A percentile compares a stretch with the other conserved stretches of the same genome.
Conservation (phyloP, 2,797 vertebrate genomes). For the Manis pentadactyla region DNA sequence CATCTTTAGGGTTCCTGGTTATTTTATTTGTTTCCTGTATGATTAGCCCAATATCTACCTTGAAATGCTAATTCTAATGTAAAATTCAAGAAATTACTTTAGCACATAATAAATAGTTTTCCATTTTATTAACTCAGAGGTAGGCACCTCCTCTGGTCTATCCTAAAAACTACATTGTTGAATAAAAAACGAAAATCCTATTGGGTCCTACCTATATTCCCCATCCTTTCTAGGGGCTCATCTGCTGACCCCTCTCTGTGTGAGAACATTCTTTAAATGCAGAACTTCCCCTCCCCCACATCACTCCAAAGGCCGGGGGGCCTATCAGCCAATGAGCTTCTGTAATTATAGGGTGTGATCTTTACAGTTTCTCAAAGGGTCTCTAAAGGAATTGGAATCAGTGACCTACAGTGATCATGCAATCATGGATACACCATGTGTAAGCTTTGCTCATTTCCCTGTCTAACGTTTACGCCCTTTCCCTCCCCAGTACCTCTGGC, state of each 20-base stretch:
- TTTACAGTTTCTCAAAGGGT: background rate
- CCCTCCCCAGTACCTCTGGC: background rate
- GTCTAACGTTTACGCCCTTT: background rate
- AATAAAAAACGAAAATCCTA: background rate
- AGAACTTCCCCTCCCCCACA: accelerated
- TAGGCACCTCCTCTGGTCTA: background rate
- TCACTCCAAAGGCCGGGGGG: background rate
- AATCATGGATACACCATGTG: background rate
- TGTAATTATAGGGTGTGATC: background rate
- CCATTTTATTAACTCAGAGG: background rate
- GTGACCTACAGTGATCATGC: background rate
- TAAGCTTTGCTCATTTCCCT: background rate
- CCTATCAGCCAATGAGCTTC: background rate
- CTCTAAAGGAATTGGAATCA: background rate
- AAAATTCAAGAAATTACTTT: background rate
- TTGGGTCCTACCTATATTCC: background rate
- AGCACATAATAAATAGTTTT: background rate
- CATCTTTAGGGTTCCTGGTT: background rate
- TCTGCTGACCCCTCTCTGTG: background rate
- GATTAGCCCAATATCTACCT: background rate
- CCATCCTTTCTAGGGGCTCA: background rate
- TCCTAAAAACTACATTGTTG: background rate
- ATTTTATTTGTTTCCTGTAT: background rate
- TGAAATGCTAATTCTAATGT: background rate
- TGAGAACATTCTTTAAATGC: background rate